phyloP scores from a whole-genome alignment of 2,888 invertebrate species.

The Limnephilus rhombicus region DNA sequence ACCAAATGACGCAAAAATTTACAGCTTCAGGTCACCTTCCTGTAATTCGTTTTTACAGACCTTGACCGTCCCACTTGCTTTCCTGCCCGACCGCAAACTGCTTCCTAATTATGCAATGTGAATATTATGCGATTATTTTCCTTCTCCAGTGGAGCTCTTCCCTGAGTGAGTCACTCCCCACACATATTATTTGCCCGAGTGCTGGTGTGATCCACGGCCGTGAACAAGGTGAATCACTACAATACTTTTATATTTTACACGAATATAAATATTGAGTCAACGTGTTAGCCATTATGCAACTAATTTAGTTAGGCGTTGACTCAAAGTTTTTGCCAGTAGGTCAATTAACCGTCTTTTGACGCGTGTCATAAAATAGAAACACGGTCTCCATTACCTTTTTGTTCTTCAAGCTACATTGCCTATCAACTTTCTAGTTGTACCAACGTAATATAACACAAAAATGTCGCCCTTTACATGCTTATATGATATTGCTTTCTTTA shows the following conservation, averaged over 20 bases:
- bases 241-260: background rate
- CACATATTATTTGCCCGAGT: background rate
- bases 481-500: too few relatives aligned
- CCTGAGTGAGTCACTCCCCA: background rate
- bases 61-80: background rate
- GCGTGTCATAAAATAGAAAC: too few relatives aligned
- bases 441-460: too few relatives aligned
- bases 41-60: background rate
- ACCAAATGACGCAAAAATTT: background rate
- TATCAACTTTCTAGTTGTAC: too few relatives aligned
- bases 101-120: constrained; percentile 29
- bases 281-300: background rate
- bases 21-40: background rate
- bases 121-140: constrained; percentile 30
- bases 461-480: too few relatives aligned
- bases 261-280: background rate
- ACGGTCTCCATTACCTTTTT: too few relatives aligned
- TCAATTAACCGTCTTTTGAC: background rate
- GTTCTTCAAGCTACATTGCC: too few relatives aligned
- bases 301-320: background rate
- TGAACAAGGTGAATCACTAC: background rate
- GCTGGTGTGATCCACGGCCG: background rate
- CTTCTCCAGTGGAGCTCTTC: background rate
- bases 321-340: background rate
- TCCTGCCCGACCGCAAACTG: background rate